Base-by-base conservation (phyloP, 2,888 invertebrate genomes). In the Phoenoteleia sp. region DNA sequence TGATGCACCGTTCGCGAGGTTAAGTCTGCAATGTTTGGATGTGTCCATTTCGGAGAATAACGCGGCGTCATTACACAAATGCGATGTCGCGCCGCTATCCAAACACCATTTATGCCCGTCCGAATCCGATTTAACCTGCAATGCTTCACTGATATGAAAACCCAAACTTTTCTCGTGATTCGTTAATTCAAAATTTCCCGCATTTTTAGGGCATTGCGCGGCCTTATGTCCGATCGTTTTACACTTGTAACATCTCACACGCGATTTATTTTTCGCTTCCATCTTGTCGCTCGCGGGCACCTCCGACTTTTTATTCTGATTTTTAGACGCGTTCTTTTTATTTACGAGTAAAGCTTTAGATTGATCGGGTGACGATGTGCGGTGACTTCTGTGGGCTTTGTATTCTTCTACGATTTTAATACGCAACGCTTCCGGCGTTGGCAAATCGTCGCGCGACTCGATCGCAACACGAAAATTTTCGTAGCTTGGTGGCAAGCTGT, bases 391-490 rank as follows among this genome's bases (percentile, higher is more conserved):
- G 7, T 49, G 49, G 6, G 21, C 49, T 5, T 49, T 11, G 49
- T 49, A 21, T 6, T 49, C 49, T 21, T 49, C 49, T 11, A 49
- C 11, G 6, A 75, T 56, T 23, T 76, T 81, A 1, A 80, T 29
- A 11, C 71, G 67, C 0, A 84, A 21, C 2, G 33, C 52, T n/a
- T 84, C 81, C 1, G 72, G 62, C 3, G 15, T 25, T 6, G 84
- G 80, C 13, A 81, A 25, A 13, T 81, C 67, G 25, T 76, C 81
- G 6, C 72, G 71, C 23, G 81, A 64, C 49, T 85, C 77, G n/a
- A 85, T 85, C 0, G 85, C 85, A 25, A 45, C 21, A n/a, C 81
- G 25, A 19, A 81, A 84, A n/a, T 74, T 74, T 11, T 83, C 83
- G 36, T 54, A 83, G 2, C 58, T 88, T 4, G 45, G 13, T n/a